Evolutionary conservation across 2,888 invertebrate genomes (phyloP), one percentile per base, ranked within the genome.

Genomic region (Baccha elongata): DNA sequence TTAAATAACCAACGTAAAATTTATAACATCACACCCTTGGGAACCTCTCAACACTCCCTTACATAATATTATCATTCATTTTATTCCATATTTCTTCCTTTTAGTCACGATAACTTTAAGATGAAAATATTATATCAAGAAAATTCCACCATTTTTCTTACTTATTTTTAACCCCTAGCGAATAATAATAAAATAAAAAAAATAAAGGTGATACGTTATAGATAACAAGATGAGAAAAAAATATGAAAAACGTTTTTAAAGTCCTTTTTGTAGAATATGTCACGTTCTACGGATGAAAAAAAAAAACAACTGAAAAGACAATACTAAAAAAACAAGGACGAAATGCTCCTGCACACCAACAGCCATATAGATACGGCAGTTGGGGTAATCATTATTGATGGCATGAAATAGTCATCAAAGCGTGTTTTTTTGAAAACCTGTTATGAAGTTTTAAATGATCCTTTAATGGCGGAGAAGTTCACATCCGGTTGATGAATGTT

Each of bases 31-130:
- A 2, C 50, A 60, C 62, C 48, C 53, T 26, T 35, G 52, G 29
- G 46, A 60, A 46, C 60, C 76, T 17, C 15, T 10, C 21, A 23
- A 23, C 46, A 62, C 74, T 58, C 48, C 13, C 23, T 32, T 10
- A 40, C 15, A 40, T 23, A 58, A 67, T 46, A 65, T 73, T 78
- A 44, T 67, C 52, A 55, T 48, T 50, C 72, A 78, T 78, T 76
- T 67, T 67, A 60, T 62, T 48, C 48, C 65, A 80, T 62, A 83
- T 73, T 78, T 78, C 55, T 73, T 42, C 62, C 78, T 78, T 78
- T 67, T 67, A 83, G 78, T 78, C 83, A 83, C 78, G 83, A 78
- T 83, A 78, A 72, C 76, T 62, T 67, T 68, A 68, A 78, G 83
- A 83, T 78, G 78, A 83, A 83, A 78, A 83, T 78, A 73, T 83